Percentiles rank a stretch among this genome's conserved stretches.
Conservation (phyloP, 2,888 invertebrate species). For the Drosophila ezoana region DNA sequence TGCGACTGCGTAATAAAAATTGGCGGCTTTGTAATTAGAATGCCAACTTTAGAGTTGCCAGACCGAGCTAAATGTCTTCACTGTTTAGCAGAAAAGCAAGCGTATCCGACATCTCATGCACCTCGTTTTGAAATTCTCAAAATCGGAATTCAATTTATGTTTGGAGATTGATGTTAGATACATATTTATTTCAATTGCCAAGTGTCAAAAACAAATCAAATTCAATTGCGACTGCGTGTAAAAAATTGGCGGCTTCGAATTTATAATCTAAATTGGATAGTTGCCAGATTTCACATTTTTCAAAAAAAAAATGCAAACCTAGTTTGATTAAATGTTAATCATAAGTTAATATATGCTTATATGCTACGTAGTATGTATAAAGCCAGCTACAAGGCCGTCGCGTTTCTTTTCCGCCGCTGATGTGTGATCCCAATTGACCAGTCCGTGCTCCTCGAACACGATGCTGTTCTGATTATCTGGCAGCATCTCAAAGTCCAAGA, state of each 20-base stretch:
- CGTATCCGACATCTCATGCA: no score
- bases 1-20: conserved; percentile 6
- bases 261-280: neutral
- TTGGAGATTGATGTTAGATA: conserved; percentile 76
- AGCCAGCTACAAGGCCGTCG: conserved; percentile 32
- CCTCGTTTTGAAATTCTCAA: no score
- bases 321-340: neutral
- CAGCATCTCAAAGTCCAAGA: conserved; percentile 33
- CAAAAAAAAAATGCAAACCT: neutral
- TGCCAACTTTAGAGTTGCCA: conserved; percentile 19
- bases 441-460: conserved; percentile 38
- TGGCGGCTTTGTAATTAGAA: conserved; percentile 13
- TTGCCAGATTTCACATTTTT: conserved; percentile 1
- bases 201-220: neutral
- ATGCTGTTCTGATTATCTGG: conserved; percentile 28
- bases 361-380: conserved; percentile 23
- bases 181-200: conserved; percentile 59
- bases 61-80: neutral
- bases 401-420: conserved; percentile 52
- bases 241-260: conserved; percentile 23
- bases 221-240: neutral
- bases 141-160: no score
- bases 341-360: neutral
- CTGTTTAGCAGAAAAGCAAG: neutral
- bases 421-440: conserved; percentile 39